Conservation (phyloP, 53 echinoderm and acorn worm species). For the Luidia sarsii region DNA sequence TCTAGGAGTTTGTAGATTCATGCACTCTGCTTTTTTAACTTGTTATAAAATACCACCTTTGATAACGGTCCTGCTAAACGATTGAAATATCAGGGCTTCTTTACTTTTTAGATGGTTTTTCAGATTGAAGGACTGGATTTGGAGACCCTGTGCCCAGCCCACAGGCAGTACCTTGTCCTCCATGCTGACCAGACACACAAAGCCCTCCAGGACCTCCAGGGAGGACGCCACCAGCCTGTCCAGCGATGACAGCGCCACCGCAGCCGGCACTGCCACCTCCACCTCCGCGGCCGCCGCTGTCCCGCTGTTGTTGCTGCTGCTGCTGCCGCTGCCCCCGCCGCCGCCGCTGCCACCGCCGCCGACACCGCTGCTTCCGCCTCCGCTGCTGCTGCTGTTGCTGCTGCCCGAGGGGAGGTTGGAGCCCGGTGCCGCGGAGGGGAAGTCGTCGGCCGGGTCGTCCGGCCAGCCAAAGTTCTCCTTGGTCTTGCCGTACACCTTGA, state of each 20-base stretch:
- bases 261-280: constrained; percentile 56
- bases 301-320: constrained; percentile 27
- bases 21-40: too few relatives aligned
- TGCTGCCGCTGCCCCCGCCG: constrained; percentile 84
- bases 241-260: constrained; percentile 74
- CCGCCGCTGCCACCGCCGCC: constrained; percentile 61
- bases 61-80: too few relatives aligned
- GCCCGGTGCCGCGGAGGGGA: constrained; percentile 67
- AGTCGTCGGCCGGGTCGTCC: constrained; percentile 93
- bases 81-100: too few relatives aligned
- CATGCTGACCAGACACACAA: constrained; percentile 78
- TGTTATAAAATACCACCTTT: too few relatives aligned
- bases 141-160: not conserved
- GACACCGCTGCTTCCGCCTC: constrained; percentile 71
- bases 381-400: constrained; percentile 62
- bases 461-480: constrained; percentile 98
- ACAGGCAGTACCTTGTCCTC: constrained; percentile 81
- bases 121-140: not conserved
- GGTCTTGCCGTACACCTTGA: constrained; percentile 98
- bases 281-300: constrained; percentile 73
- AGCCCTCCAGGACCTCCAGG: constrained; percentile 93
- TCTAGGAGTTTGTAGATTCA: too few relatives aligned
- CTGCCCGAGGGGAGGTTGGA: constrained; percentile 58
- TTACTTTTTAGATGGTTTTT: too few relatives aligned
- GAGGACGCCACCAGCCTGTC: constrained; percentile 88